These are phyloP conservation scores for Stenotaenia linearis DNA, from an alignment of 2,888 invertebrate species.

Conservation along the genomic window DNA sequence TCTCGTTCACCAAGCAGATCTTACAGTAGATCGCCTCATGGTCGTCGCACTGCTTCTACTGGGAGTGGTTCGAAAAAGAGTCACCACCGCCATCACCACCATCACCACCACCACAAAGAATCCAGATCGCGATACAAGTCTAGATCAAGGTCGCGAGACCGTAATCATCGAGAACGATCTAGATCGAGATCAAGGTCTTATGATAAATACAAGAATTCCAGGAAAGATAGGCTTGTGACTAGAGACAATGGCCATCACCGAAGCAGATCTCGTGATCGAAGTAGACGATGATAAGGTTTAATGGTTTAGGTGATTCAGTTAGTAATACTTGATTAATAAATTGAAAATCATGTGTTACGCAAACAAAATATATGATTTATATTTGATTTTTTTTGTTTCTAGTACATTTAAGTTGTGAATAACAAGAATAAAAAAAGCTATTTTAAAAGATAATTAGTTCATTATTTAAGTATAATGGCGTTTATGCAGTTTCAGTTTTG, in stretches of 20 bases:
- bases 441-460: not conserved
- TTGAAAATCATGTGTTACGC: not conserved
- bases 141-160: conserved; percentile 18
- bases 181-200: conserved; percentile 32
- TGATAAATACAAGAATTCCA: conserved; percentile 29
- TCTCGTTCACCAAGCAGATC: conserved; percentile 30
- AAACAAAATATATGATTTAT: not conserved
- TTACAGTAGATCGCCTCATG: conserved; percentile 32
- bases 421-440: not conserved
- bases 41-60: conserved; percentile 28
- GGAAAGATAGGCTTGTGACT: not conserved
- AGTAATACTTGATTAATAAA: not conserved
- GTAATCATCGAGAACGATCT: conserved; percentile 29
- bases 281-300: conserved; percentile 13
- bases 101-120: conserved; percentile 22
- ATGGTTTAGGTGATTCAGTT: not conserved
- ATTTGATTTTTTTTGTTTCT: not conserved
- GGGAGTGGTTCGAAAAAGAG: conserved; percentile 28
- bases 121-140: conserved; percentile 32
- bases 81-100: not conserved
- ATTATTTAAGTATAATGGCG: not conserved
- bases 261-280: conserved; percentile 34
- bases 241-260: conserved; percentile 36
- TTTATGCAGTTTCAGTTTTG: not conserved
- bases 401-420: not conserved